phyloP scores from a whole-genome alignment of 2,113 vertebrate genomes.

The Corythoichthys intestinalis region DNA sequence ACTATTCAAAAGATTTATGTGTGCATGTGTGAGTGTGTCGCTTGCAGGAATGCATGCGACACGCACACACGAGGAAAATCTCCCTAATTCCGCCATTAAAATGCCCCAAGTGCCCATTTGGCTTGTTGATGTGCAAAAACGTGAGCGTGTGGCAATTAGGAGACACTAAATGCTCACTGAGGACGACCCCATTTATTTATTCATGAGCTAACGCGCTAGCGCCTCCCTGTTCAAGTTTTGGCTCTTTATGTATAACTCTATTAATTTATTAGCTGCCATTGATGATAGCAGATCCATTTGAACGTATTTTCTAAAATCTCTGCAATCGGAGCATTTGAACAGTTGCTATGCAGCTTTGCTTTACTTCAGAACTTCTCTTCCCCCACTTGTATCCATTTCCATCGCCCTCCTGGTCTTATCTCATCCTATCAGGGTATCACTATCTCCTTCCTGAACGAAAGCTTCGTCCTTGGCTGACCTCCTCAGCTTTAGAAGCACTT shows the following conservation, averaged over 20 bases:
- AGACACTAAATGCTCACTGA: slow-evolving; percentile 37
- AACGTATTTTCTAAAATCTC: no score
- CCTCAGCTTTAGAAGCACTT: slow-evolving; percentile 15
- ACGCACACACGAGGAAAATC: slow-evolving; percentile 48
- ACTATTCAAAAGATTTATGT: neutral
- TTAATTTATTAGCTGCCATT: no score
- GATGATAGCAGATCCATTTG: no score
- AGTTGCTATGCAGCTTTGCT: neutral
- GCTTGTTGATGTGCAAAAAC: slow-evolving; percentile 52
- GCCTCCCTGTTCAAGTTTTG: no score
- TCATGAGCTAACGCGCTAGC: slow-evolving; percentile 23
- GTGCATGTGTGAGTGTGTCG: slow-evolving; percentile 43
- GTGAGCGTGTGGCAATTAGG: slow-evolving; percentile 37
- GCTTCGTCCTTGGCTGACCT: slow-evolving; percentile 53
- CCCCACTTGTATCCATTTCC: slow-evolving; percentile 53
- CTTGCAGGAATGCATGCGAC: slow-evolving; percentile 53
- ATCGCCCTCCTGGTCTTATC: slow-evolving; percentile 58
- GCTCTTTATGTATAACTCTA: no score
- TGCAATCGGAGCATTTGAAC: no score
- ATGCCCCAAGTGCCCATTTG: slow-evolving; percentile 41
- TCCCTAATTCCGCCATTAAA: slow-evolving; percentile 60
- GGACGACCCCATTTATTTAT: slow-evolving; percentile 36
- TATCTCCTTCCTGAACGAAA: slow-evolving; percentile 37
- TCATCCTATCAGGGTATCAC: slow-evolving; percentile 56
- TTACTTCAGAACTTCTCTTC: slow-evolving; percentile 28